These are phyloP conservation scores for Stigmatopora nigra DNA, from an alignment of 2,113 vertebrate species.

Conservation along the genomic window DNA sequence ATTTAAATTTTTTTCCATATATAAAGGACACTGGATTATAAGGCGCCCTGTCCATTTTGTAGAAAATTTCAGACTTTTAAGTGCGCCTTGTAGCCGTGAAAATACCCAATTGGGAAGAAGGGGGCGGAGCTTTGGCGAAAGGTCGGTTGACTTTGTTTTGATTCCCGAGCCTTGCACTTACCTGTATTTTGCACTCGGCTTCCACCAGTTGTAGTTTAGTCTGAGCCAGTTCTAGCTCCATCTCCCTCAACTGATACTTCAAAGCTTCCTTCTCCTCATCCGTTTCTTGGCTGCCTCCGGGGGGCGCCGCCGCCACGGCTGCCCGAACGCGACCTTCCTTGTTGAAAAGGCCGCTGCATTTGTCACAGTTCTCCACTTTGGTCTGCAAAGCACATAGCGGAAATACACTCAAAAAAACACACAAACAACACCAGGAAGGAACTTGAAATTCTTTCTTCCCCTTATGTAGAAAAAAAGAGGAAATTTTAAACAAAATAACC, in stretches of 20 bases:
- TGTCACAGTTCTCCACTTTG: conserved; percentile 62
- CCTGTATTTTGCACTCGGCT: conserved; percentile 98
- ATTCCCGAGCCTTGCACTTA: conserved; percentile 34
- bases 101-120: no score
- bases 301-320: conserved; percentile 60
- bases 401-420: neutral
- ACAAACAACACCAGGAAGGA: neutral
- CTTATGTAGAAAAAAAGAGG: neutral
- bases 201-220: conserved; percentile 98
- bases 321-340: conserved; percentile 61
- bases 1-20: no score
- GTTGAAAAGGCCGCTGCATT: conserved; percentile 64
- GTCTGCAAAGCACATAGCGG: conserved; percentile 21
- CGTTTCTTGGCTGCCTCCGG: conserved; percentile 75
- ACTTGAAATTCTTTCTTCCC: neutral
- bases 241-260: conserved; percentile 93
- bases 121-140: no score
- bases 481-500: neutral
- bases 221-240: conserved; percentile 96
- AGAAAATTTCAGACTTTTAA: no score
- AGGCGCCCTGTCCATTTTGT: no score
- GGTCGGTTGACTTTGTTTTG: no score
- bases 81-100: no score
- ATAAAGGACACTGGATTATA: no score
- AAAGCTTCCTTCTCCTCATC: conserved; percentile 91